Evolutionary conservation across 2,888 invertebrate species (phyloP), one percentile per base, ranked within the genome.

Genomic region (Luperina testacea): DNA sequence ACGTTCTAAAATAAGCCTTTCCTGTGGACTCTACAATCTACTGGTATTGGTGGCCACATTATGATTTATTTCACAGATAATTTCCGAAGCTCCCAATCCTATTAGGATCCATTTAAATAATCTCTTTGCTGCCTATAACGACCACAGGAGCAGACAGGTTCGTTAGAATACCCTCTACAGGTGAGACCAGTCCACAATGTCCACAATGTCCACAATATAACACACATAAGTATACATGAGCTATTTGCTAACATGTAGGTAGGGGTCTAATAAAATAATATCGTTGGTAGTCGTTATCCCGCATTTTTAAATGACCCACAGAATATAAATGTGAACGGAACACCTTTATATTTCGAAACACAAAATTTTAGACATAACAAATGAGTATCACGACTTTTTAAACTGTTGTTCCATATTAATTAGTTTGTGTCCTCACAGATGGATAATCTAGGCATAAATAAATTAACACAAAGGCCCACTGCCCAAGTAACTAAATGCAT

Each of bases 261-360:
- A 45, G 51, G 80, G 48, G 75, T 48, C 45, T 42, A 45, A 38
- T 38, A 53, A 1, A 53, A 68, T 38, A 76, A 69, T 69, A 27
- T 59, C 75, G 87, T 84, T 80, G 32, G n/a, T 13, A 57, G 48
- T 67, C 87, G 84, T 77, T 85, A 80, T 65, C 89, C 87, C 87
- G 87, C 89, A 87, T 87, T 70, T 42, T 24, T 15, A 13, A 38
- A 63, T 45, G 24, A 53, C 65, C 71, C 64, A 61, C 61, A 72
- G 53, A 74, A 72, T 79, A 63, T 59, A 38, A 83, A 72, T 70
- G 27, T 42, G 32, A 72, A 69, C 45, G 15, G n/a, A 20, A 48
- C 77, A 59, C 63, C 45, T 72, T 67, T 57, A 17, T 27, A 80
- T 48, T 48, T 48, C 17, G 17, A 84, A 83, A 64, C 7, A 6